Base-by-base conservation (phyloP, 1,140 invertebrate species). In the Thereuonema tuberculata region DNA sequence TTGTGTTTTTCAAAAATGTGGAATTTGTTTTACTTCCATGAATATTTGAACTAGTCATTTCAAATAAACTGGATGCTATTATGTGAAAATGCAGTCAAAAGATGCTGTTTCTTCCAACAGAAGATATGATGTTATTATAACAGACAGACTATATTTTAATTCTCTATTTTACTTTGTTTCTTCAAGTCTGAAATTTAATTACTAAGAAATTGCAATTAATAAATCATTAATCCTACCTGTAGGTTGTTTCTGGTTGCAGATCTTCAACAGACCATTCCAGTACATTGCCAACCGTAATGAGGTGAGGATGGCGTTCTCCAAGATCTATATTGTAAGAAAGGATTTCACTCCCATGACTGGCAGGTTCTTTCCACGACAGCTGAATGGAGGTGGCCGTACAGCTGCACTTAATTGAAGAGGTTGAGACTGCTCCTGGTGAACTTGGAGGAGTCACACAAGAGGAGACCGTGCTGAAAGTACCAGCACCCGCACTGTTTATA, bases 261-360 rank as follows among this genome's bases (percentile, higher is more conserved):
- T 76, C 74, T 31, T 76, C 74, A 43, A 82, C 65, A 15, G 64
- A 64, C 26, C 60, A 64, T 58, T 71, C 64, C 14, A 67, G 63
- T 25, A 62, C 65, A 15, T 66, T 73, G 5, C 76, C 78, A 2
- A 79, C 76, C 0, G 80, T 82, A 26, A 77, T 77, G 65, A 81
- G 75, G n/a, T n/a, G n/a, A 2, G 75, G 74, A 29, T 60, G 65
- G 58, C 75, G 74, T 58, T 87, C 84, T 24, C 79, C 81, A 23
- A 84, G 67, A 60, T 89, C 85, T 43, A 92, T 81, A 60, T 83
- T 82, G 68, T 93, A 92, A 58, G 82, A 77, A 17, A 79, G 74
- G 61, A 93, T 84, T 15, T 80, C 76, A 1, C 82, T 78, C 5
- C 86, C 86, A 72, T 93, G 84, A 52, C 71, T 71, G 31, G 77